These are phyloP conservation scores for Tortricodes alternella DNA, from an alignment of 2,888 invertebrate species.

Conservation along the genomic window DNA sequence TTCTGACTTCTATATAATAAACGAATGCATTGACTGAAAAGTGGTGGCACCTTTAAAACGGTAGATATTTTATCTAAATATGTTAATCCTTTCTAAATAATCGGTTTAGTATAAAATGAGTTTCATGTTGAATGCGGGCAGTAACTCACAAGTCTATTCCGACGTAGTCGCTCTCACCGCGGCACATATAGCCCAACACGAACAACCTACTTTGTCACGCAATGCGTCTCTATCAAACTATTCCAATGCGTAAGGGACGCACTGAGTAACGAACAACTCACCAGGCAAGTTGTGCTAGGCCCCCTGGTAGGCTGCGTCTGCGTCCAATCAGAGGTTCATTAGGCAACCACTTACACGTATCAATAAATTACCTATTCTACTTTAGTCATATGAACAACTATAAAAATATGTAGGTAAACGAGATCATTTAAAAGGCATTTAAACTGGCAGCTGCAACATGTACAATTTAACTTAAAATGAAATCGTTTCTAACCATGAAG, in stretches of 20 bases:
- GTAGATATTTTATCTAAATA: slow-evolving; percentile 11
- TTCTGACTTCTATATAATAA: too few relatives aligned
- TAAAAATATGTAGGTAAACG: slow-evolving; percentile 9
- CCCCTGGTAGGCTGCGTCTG: slow-evolving; percentile 39
- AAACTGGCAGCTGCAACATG: neutral
- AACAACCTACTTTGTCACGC: too few relatives aligned
- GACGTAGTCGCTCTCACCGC: slow-evolving; percentile 44
- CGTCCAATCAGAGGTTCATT: slow-evolving; percentile 50
- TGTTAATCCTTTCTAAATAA: slow-evolving; percentile 13
- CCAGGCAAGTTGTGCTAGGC: too few relatives aligned
- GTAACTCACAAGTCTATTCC: slow-evolving; percentile 41
- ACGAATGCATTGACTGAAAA: slow-evolving; percentile 4
- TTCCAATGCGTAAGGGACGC: too few relatives aligned
- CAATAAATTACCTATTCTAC: slow-evolving; percentile 59
- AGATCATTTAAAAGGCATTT: neutral
- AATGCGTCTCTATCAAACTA: too few relatives aligned
- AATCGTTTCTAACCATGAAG: too few relatives aligned
- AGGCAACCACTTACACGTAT: slow-evolving; percentile 41
- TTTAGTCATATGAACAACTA: slow-evolving; percentile 4
- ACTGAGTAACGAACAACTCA: too few relatives aligned
- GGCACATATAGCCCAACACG: too few relatives aligned
- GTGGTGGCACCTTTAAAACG: slow-evolving; percentile 2
- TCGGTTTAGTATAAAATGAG: slow-evolving; percentile 18
- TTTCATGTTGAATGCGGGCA: slow-evolving; percentile 3
- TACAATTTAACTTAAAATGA: neutral